Evolutionary conservation across 2,113 vertebrate species (phyloP).

Genomic region (Desmodus rotundus): DNA sequence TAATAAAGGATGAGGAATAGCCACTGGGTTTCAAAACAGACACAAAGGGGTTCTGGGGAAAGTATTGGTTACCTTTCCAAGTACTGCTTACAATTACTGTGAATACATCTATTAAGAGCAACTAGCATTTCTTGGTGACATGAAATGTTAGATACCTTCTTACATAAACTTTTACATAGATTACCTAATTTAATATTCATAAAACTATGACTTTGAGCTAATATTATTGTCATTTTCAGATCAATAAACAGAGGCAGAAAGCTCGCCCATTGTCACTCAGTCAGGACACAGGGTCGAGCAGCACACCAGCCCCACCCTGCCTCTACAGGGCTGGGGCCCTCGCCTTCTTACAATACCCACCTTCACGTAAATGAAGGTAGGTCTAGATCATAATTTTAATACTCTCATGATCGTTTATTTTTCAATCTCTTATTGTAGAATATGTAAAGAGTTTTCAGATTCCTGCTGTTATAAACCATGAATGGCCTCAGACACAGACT

Average conservation of each 20-base stretch:
- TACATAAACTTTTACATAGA: neutral
- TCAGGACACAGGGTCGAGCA: neutral
- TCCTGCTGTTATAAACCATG: neutral
- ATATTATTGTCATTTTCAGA: neutral
- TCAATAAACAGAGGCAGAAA: neutral
- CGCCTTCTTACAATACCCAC: neutral
- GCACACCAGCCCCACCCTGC: fast-evolving
- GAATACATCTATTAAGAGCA: neutral
- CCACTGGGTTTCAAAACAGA: neutral
- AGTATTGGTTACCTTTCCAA: neutral
- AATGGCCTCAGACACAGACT: neutral
- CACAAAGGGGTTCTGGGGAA: neutral
- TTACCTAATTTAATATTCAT: neutral
- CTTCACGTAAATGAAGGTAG: neutral
- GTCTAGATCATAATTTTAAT: neutral
- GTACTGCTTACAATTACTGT: neutral
- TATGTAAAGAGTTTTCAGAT: neutral
- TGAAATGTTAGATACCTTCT: neutral
- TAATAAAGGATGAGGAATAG: neutral
- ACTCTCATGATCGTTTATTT: neutral
- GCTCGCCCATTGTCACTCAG: neutral
- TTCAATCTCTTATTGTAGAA: neutral
- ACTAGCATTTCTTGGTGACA: neutral
- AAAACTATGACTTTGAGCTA: neutral
- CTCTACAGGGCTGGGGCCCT: neutral